Evolutionary conservation across 2,797 vertebrate species (phyloP), one percentile per base, ranked within the genome.

Genomic region (Streptopelia turtur): DNA sequence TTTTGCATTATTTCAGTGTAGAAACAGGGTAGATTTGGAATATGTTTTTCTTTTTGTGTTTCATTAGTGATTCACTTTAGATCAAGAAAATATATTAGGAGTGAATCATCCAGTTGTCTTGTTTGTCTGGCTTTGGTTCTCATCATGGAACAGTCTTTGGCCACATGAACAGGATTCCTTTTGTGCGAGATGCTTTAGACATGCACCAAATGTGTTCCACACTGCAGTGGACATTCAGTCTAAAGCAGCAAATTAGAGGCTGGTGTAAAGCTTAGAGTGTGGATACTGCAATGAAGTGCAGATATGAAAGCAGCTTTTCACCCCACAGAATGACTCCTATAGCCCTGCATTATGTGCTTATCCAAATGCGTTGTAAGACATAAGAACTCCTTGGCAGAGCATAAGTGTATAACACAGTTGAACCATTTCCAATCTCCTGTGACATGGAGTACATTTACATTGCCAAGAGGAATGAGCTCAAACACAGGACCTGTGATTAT

Each of bases 131-230:
- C 9, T 30, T 81, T 74, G 4, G 13, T 57, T 72, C 17, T 83
- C 3, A 2, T 70, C 27, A 37, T 27, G 23, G 18, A 8, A 15
- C 20, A 49, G 27, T 28, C 3, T 64, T 35, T 71, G 18, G 50
- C 13, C 3, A 10, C 2, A 21, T 8, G 8, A 55, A 17, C 4
- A 47, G 31, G 30, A 25, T 80, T 72, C 56, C 3, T 10, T 61
- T 27, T 5, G 9, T 10, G 5, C 27, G 24, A 35, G 13, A 12
- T 30, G 31, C 22, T 33, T n/a, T 53, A 39, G 41, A 23, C 9
- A 1, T 2, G 3, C 16, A 64, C 13, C 8, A 50, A 59, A 47
- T 0, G 0, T 45, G 16, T 30, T 75, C 16, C 64, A 50, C 5
- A 4, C 5, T 75, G 13, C 18, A 27, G 39, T 28, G 30, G 25